These are phyloP conservation scores for Agonopterix heracliana DNA, from an alignment of 2,888 invertebrate species.

Conservation along the genomic window DNA sequence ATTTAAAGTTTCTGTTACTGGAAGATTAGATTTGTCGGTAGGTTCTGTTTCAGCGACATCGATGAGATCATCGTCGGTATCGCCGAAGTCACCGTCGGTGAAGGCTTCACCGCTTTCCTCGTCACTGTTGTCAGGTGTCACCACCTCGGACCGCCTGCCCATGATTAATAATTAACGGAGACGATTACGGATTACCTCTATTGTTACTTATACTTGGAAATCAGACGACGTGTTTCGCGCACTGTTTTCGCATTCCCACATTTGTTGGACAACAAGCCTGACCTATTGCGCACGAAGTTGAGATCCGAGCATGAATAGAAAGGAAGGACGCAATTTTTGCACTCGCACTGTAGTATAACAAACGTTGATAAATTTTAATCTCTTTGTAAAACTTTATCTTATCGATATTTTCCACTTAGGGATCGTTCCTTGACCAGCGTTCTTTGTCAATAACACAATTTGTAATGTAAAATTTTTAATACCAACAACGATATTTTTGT, in stretches of 20 bases:
- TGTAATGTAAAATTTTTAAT: too few relatives aligned
- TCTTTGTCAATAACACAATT: constrained; percentile 33
- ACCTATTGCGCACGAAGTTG: constrained; percentile 24
- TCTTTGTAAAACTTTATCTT: constrained; percentile 46
- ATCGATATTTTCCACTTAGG: constrained; percentile 55
- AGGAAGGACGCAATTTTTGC: constrained; percentile 51
- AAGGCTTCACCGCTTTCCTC: constrained; percentile 65
- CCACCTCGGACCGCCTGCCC: constrained; percentile 49
- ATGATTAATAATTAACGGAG: constrained; percentile 27
- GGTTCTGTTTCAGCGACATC: constrained; percentile 37
- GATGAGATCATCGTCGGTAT: constrained; percentile 54
- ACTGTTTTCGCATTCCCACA: constrained; percentile 47
- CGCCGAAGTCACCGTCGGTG: constrained; percentile 66
- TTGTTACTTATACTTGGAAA: constrained; percentile 37
- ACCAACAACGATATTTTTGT: constrained; percentile 12
- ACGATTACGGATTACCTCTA: constrained; percentile 9
- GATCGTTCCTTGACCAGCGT: constrained; percentile 43
- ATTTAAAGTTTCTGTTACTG: constrained; percentile 58
- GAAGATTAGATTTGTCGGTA: constrained; percentile 25
- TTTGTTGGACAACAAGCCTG: constrained; percentile 32
- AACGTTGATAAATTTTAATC: constrained; percentile 44
- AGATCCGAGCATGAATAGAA: constrained; percentile 39
- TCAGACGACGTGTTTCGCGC: constrained; percentile 28
- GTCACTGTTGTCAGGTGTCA: constrained; percentile 58
- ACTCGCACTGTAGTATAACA: constrained; percentile 39